Conservation (phyloP, 2,113 vertebrate species). For the Odocoileus virginianus region DNA sequence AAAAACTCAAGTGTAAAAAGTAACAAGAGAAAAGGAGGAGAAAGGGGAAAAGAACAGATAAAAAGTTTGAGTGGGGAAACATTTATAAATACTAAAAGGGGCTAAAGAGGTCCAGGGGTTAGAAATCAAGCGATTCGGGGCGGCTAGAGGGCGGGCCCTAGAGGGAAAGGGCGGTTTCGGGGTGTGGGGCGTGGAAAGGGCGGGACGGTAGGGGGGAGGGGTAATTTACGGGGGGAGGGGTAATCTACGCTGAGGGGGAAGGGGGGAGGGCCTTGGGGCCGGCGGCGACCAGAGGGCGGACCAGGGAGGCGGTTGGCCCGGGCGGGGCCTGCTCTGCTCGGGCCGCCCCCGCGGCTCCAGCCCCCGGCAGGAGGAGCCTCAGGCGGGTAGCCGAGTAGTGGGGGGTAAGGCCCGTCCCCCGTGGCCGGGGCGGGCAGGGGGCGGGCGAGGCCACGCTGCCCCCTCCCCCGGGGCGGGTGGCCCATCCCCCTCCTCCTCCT, state of each 20-base stretch:
- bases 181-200: slow-evolving; percentile 69
- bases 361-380: slow-evolving; percentile 67
- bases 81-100: background rate
- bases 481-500: slow-evolving; percentile 69
- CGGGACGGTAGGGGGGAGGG: slow-evolving; percentile 44
- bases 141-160: background rate
- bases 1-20: background rate
- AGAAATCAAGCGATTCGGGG: slow-evolving; percentile 8
- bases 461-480: slow-evolving; percentile 72
- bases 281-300: slow-evolving; percentile 46
- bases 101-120: background rate
- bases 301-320: slow-evolving; percentile 54
- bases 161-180: slow-evolving; percentile 66
- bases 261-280: slow-evolving; percentile 59
- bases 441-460: slow-evolving; percentile 71
- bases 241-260: background rate
- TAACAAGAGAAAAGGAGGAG: background rate
- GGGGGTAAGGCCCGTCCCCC: slow-evolving; percentile 65
- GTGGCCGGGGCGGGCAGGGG: slow-evolving; percentile 70
- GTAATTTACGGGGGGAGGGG: background rate
- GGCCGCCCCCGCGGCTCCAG: slow-evolving; percentile 66
- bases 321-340: slow-evolving; percentile 57
- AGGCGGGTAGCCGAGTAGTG: slow-evolving; percentile 36
- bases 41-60: background rate
- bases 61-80: background rate